Evolutionary conservation across 2,113 vertebrate genomes (phyloP).

Genomic region (Eolophus roseicapilla): DNA sequence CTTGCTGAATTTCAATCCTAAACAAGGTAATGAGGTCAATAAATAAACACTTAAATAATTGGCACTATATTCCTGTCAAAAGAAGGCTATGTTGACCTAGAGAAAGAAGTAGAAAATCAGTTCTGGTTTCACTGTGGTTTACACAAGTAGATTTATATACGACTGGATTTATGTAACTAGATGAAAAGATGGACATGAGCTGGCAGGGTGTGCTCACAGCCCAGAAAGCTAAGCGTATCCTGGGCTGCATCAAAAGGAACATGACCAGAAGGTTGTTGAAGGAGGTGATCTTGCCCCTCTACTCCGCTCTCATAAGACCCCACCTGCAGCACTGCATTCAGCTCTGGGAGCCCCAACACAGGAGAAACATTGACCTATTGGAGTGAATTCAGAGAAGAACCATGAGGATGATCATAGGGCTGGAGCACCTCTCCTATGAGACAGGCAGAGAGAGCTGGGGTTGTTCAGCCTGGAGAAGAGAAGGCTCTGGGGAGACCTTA

Average conservation of each 20-base stretch:
- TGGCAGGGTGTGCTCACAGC: background rate
- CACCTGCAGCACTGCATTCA: background rate
- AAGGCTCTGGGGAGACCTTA: background rate
- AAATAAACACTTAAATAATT: background rate
- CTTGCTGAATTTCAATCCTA: background rate
- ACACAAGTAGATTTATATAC: background rate
- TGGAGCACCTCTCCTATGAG: background rate
- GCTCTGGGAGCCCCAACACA: background rate
- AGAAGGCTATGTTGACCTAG: background rate
- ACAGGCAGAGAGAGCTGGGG: background rate
- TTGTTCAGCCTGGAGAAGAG: background rate
- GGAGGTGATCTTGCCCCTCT: background rate
- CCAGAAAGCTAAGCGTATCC: background rate
- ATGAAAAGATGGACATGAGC: background rate
- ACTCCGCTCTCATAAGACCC: background rate
- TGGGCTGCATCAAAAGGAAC: background rate
- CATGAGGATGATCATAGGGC: too few species aligned
- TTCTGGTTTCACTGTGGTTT: background rate
- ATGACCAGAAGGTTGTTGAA: background rate
- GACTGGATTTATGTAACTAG: background rate
- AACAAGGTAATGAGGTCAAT: background rate
- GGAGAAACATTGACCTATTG: too few species aligned
- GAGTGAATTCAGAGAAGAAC: background rate
- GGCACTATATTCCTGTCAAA: background rate
- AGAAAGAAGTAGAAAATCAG: background rate